Conservation (phyloP, 2,888 invertebrate species). For the Yponomeuta sedellus region DNA sequence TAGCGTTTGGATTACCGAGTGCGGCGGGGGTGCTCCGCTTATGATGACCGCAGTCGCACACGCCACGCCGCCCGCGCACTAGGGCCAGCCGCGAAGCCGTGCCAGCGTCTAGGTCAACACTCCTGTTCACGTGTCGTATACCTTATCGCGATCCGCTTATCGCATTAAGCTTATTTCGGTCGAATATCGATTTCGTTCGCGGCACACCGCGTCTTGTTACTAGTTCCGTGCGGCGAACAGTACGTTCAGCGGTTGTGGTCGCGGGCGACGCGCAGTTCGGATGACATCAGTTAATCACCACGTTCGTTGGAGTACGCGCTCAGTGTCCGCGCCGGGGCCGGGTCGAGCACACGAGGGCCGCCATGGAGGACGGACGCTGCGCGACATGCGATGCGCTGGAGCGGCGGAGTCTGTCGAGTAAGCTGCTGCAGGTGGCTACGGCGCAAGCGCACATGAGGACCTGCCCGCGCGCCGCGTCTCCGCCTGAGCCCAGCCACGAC, state of each 20-base stretch:
- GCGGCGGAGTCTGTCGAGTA: constrained; percentile 61
- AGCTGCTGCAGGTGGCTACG: constrained; percentile 67
- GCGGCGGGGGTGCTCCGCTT: constrained; percentile 52
- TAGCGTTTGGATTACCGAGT: constrained; percentile 63
- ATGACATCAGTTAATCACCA: constrained; percentile 75
- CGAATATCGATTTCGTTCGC: constrained; percentile 51
- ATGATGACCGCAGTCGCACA: constrained; percentile 64
- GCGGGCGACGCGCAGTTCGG: constrained; percentile 43
- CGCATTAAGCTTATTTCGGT: constrained; percentile 69
- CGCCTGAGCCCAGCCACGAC: constrained; percentile 51
- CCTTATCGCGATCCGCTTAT: constrained; percentile 71
- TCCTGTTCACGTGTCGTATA: constrained; percentile 63
- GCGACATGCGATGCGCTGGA: constrained; percentile 69
- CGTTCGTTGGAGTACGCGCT: constrained; percentile 68
- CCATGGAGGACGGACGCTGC: constrained; percentile 69
- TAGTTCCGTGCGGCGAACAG: constrained; percentile 49
- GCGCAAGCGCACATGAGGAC: constrained; percentile 70
- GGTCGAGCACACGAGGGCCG: constrained; percentile 66
- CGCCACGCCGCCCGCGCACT: constrained; percentile 64
- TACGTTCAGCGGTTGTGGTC: constrained; percentile 8
- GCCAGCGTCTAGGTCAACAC: constrained; percentile 66
- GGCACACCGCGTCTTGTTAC: constrained; percentile 55
- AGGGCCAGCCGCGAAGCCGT: constrained; percentile 65
- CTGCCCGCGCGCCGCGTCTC: constrained; percentile 50
- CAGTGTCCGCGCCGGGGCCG: constrained; percentile 70